Evolutionary conservation across 2,888 invertebrate genomes (phyloP), one percentile per base, ranked within the genome.

Genomic region (Macaria notata): DNA sequence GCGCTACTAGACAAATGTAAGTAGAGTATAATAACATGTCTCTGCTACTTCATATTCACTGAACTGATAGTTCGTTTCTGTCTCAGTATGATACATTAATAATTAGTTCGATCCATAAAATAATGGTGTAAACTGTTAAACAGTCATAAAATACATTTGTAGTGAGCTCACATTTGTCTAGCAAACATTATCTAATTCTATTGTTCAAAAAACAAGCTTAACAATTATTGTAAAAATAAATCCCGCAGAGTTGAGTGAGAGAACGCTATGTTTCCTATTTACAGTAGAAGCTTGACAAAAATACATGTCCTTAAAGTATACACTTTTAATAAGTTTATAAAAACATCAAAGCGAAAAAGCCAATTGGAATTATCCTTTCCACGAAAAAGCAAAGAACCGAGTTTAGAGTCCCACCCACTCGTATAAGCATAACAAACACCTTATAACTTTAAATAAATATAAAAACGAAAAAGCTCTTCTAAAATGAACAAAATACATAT

Each of bases 251-350:
- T 73, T 70, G 60, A 8, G 8, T 29, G 9, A 31, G 9, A 2
- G 31, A n/a, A 42, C 71, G 70, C 74, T 80, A 83, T 81, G 72
- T 73, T 75, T 68, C 66, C 64, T 88, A 86, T 86, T 81, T 86
- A 86, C 88, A 88, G 79, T 78, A 53, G 50, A 79, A 87, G 83
- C 80, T 78, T 83, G 75, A 74, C 75, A 79, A 79, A 80, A 80
- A 80, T 76, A 76, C 74, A 70, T 56, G 71, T 71, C 71, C 73
- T 74, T 75, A 76, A 70, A 64, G 59, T 59, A 62, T 62, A 59
- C 48, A 50, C 44, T 47, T 54, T 73, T 70, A 68, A 68, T 68
- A 63, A 66, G 66, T 61, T 60, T 47, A 39, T 8, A 3, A 56
- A 62, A 64, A 79, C 73, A 79, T 73, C 72, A 67, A 79, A 79